These are phyloP conservation scores for Ceratina japonica DNA, from an alignment of 1,140 invertebrate genomes.

Conservation along the genomic window DNA sequence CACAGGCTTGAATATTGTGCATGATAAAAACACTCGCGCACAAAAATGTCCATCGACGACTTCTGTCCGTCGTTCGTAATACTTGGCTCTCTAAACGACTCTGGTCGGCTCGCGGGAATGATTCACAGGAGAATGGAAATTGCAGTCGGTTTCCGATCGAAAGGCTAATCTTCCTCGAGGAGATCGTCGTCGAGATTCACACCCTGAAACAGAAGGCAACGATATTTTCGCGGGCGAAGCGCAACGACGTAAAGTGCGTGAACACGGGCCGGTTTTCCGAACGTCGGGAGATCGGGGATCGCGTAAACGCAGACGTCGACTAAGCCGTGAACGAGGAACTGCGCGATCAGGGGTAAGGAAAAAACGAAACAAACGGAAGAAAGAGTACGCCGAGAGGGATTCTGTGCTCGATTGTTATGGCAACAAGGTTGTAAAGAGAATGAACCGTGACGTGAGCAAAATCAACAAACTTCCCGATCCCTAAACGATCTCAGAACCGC, in stretches of 20 bases:
- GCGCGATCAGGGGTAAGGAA: background rate
- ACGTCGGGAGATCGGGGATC: too few species aligned
- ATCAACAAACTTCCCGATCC: slow-evolving; percentile 48
- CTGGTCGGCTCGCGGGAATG: slow-evolving; percentile 59
- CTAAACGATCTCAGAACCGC: slow-evolving; percentile 15
- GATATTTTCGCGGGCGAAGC: too few species aligned
- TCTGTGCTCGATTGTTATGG: slow-evolving; percentile 54
- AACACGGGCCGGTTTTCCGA: too few species aligned
- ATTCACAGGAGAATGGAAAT: slow-evolving; percentile 56
- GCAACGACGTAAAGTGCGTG: too few species aligned
- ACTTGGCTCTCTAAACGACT: slow-evolving; percentile 49
- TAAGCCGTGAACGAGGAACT: background rate
- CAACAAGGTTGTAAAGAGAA: slow-evolving; percentile 64
- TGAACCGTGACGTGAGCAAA: slow-evolving; percentile 57
- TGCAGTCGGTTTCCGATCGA: slow-evolving; percentile 30
- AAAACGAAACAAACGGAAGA: slow-evolving; percentile 45
- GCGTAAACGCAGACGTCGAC: too few species aligned
- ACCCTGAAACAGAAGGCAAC: slow-evolving; percentile 78
- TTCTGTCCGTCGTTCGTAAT: slow-evolving; percentile 36
- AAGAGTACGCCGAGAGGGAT: slow-evolving; percentile 39
- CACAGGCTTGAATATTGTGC: slow-evolving; percentile 19
- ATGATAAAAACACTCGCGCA: slow-evolving; percentile 58
- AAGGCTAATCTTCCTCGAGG: slow-evolving; percentile 79
- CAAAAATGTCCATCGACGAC: slow-evolving; percentile 30
- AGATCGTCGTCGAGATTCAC: slow-evolving; percentile 85